These are phyloP conservation scores for Silurus asotus DNA, from an alignment of 2,113 vertebrate species.

Conservation along the genomic window DNA sequence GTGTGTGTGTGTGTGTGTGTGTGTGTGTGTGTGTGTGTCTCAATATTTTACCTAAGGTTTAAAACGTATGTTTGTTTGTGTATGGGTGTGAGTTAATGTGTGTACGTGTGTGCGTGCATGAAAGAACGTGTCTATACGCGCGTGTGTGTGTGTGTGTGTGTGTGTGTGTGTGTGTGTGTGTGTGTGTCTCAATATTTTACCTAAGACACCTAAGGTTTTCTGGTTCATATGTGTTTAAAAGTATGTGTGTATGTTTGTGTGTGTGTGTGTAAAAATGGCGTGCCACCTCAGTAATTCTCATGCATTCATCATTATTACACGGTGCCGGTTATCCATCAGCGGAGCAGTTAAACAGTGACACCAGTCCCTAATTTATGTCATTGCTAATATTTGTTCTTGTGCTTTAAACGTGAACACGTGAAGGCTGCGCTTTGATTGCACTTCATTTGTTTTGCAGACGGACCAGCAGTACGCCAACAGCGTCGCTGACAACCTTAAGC, in stretches of 20 bases:
- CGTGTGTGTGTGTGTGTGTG: too few species aligned
- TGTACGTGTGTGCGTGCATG: too few species aligned
- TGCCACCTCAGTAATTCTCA: neutral
- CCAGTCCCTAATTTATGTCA: neutral
- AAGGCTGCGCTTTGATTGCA: neutral
- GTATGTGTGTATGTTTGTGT: constrained; percentile 13
- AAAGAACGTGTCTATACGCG: too few species aligned
- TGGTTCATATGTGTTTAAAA: neutral
- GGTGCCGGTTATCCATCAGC: neutral
- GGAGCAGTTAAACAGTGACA: neutral
- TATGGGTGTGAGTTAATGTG: too few species aligned
- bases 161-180: too few species aligned
- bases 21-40: too few species aligned
- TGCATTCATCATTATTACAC: neutral
- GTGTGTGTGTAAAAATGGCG: neutral
- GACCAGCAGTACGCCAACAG: constrained; percentile 74
- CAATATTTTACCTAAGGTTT: too few species aligned
- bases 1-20: too few species aligned
- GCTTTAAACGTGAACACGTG: neutral
- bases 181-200: too few species aligned
- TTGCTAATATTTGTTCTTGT: neutral
- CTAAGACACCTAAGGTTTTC: neutral
- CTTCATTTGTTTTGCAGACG: constrained; percentile 60
- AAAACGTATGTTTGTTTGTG: too few species aligned
- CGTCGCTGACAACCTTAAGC: constrained; percentile 75